A percentile compares a stretch with the other conserved stretches of the same genome.
These are phyloP conservation scores for Vulpes vulpes DNA, from an alignment of 2,113 vertebrate genomes.

Conservation along the genomic window DNA sequence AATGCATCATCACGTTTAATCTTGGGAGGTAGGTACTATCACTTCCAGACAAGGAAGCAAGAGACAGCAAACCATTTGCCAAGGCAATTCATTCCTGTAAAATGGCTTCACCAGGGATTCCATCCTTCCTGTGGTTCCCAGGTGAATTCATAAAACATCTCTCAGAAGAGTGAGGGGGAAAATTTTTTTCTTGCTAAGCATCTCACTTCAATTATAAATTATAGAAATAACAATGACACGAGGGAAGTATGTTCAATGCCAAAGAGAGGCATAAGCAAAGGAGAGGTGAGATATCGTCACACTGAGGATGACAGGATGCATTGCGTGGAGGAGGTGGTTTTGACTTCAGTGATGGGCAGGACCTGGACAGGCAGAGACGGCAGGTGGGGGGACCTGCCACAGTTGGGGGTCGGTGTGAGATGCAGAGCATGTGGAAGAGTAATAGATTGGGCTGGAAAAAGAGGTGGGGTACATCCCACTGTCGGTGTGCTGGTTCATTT, in stretches of 20 bases:
- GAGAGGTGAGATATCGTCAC: too few species aligned
- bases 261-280: background rate
- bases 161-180: background rate
- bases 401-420: background rate
- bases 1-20: background rate
- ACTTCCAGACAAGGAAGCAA: background rate
- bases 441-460: background rate
- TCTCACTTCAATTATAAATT: background rate
- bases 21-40: background rate
- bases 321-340: background rate
- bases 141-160: background rate
- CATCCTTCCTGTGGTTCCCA: background rate
- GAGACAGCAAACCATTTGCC: background rate
- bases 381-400: rapidly evolving
- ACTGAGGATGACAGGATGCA: background rate
- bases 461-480: background rate
- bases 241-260: background rate
- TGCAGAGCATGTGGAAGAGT: background rate
- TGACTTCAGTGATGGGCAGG: background rate
- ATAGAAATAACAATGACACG: background rate
- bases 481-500: background rate
- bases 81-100: background rate
- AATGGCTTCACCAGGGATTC: background rate
- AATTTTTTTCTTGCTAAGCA: background rate
- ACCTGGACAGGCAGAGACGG: background rate